A percentile compares a stretch with the other conserved stretches of the same genome.
phyloP scores from a whole-genome alignment of 1,140 invertebrate species.

The Sweltsa coloradensis region DNA sequence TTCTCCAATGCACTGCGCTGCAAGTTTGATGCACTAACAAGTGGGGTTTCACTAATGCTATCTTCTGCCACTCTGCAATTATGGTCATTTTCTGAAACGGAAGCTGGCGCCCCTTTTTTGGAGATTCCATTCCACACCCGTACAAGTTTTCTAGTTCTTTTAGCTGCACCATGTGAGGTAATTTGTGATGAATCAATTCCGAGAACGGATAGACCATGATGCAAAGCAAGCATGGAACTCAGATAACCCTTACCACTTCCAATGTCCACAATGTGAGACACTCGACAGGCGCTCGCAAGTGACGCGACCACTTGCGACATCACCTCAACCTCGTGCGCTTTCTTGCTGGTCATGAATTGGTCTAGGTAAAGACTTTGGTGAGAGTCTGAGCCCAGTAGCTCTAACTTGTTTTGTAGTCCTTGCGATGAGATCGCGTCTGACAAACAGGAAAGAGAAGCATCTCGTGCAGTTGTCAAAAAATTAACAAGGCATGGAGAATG shows the following conservation, averaged over 20 bases:
- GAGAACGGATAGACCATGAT: slow-evolving; percentile 56
- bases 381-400: slow-evolving; percentile 2
- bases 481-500: slow-evolving; percentile 9
- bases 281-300: slow-evolving; percentile 21
- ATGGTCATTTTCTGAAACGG: neutral
- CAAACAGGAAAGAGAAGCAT: slow-evolving; percentile 20
- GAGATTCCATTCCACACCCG: slow-evolving; percentile 12
- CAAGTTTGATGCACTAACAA: no score
- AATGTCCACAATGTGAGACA: slow-evolving; percentile 56
- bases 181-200: slow-evolving; percentile 59
- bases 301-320: slow-evolving; percentile 39
- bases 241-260: slow-evolving; percentile 81
- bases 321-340: slow-evolving; percentile 64
- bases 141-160: slow-evolving; percentile 33
- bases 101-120: neutral
- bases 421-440: slow-evolving; percentile 14
- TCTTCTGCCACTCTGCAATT: no score
- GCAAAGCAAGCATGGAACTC: slow-evolving; percentile 54
- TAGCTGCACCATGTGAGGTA: slow-evolving; percentile 49
- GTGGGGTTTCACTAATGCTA: no score
- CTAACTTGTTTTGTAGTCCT: neutral
- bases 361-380: slow-evolving; percentile 8
- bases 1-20: no score
- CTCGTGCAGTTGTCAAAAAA: slow-evolving; percentile 19
- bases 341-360: slow-evolving; percentile 67